Conservation (phyloP, 2,888 invertebrate genomes). For the Scrobipalpa costella region DNA sequence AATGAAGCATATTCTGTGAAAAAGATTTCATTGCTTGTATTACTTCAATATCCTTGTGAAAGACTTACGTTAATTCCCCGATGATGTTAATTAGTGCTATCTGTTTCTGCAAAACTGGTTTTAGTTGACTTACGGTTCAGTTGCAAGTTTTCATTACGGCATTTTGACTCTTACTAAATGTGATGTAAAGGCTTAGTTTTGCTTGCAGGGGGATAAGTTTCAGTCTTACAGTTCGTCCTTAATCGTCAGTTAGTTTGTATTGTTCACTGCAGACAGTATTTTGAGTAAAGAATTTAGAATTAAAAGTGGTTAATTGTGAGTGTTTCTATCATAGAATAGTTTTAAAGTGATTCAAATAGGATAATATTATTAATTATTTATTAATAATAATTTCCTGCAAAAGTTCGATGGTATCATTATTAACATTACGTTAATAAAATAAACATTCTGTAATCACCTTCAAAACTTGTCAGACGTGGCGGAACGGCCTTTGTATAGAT, state of each 20-base stretch:
- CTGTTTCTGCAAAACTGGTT: slow-evolving; percentile 67
- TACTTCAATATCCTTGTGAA: slow-evolving; percentile 17
- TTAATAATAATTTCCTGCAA: no score
- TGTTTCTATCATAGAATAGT: background rate
- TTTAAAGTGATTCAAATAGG: background rate
- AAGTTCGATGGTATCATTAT: no score
- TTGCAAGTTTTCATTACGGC: background rate
- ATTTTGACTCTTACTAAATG: background rate
- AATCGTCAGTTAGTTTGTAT: slow-evolving; percentile 60
- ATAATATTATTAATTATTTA: no score
- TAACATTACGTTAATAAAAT: background rate
- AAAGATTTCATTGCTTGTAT: background rate
- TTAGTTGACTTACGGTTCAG: slow-evolving; percentile 57
- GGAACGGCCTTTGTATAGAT: no score
- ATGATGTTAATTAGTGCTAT: slow-evolving; percentile 65
- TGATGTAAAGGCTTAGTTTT: slow-evolving; percentile 46
- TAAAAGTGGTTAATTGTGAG: slow-evolving; percentile 36
- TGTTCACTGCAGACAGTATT: slow-evolving; percentile 48
- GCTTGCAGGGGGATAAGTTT: slow-evolving; percentile 43
- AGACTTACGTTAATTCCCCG: slow-evolving; percentile 47
- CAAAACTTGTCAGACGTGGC: no score
- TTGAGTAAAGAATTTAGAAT: slow-evolving; percentile 32
- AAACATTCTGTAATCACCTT: no score
- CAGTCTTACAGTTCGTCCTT: slow-evolving; percentile 60
- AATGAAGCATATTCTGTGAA: background rate